Percentiles rank a stretch among this genome's conserved stretches.
Evolutionary conservation across 2,113 vertebrate species (phyloP).

Genomic region (Corythoichthys haematopterus): DNA sequence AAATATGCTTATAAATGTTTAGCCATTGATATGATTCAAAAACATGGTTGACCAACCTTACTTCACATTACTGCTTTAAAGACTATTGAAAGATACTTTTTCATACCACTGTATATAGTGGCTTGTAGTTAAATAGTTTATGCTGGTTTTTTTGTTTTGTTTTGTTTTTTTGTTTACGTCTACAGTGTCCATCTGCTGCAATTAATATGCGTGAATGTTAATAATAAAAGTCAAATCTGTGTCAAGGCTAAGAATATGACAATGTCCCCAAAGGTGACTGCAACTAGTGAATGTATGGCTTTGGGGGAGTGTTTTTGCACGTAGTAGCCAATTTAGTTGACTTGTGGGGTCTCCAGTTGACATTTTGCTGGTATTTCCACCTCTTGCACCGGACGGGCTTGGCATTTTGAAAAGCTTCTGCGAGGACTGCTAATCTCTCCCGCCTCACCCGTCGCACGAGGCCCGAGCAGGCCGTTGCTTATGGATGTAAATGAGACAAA

Average conservation of each 20-base stretch:
- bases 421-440: slow-evolving; percentile 45
- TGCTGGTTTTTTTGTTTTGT: background rate
- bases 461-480: slow-evolving; percentile 31
- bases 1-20: no score
- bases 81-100: no score
- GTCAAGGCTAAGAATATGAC: background rate
- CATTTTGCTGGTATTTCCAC: slow-evolving; percentile 75
- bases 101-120: no score
- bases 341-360: slow-evolving; percentile 69
- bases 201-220: background rate
- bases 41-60: no score
- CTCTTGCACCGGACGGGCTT: slow-evolving; percentile 62
- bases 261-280: slow-evolving; percentile 7
- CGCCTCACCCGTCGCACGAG: slow-evolving; percentile 36
- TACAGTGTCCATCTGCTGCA: background rate
- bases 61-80: no score
- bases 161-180: background rate
- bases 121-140: background rate
- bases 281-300: slow-evolving; percentile 15
- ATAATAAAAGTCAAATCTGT: background rate
- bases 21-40: no score
- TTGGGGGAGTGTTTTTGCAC: slow-evolving; percentile 51
- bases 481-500: slow-evolving; percentile 10
- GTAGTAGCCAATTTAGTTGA: slow-evolving; percentile 70
- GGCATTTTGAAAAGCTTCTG: slow-evolving; percentile 68